phyloP scores from a whole-genome alignment of 53 echinoderm and acorn worm species.

The Paelopatides confundens region DNA sequence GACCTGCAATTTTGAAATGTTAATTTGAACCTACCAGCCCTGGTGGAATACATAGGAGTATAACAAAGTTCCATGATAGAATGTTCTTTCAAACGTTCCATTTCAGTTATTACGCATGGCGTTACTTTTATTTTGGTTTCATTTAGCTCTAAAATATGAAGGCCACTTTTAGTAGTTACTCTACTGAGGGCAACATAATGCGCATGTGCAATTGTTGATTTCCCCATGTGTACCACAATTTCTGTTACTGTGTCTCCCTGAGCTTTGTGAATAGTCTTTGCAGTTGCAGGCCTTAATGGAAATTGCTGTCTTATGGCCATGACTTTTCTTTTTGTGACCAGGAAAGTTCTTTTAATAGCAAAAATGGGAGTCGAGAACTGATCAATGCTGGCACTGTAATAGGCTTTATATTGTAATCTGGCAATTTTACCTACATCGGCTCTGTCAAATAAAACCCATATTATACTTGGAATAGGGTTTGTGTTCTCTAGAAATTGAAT shows the following conservation, averaged over 20 bases:
- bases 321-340: background rate
- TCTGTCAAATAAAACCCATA: conserved; percentile 43
- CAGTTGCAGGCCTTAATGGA: conserved; percentile 57
- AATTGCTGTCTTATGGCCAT: conserved; percentile 50
- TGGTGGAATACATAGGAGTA: too few species aligned
- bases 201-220: conserved; percentile 14
- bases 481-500: conserved; percentile 6
- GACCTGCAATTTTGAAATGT: too few species aligned
- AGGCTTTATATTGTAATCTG: background rate
- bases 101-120: too few species aligned
- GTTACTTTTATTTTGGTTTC: too few species aligned
- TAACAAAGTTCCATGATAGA: too few species aligned
- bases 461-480: conserved; percentile 1
- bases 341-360: conserved; percentile 45
- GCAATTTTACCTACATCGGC: background rate
- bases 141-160: too few species aligned
- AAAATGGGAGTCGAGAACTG: conserved; percentile 47
- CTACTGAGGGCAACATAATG: conserved; percentile 64
- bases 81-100: too few species aligned
- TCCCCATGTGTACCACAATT: conserved; percentile 59
- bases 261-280: conserved; percentile 58
- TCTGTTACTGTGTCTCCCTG: conserved; percentile 62
- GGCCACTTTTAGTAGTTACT: conserved; percentile 14
- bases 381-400: background rate
- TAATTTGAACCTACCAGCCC: too few species aligned